Evolutionary conservation across 2,797 vertebrate species (phyloP).

Genomic region (Dryobates pubescens): DNA sequence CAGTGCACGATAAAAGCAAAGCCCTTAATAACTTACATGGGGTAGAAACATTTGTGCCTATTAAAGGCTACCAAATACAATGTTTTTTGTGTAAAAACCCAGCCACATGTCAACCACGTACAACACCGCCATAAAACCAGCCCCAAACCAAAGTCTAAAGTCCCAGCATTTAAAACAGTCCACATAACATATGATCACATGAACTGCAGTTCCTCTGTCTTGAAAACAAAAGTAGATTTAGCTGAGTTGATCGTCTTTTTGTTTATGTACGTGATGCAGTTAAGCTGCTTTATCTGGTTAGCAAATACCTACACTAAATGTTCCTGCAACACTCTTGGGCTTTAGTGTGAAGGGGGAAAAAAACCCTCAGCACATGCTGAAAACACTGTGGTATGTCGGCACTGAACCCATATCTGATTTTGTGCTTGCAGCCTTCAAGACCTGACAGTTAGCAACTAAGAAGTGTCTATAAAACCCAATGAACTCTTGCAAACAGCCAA

Average conservation of each 20-base stretch:
- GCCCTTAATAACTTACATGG: background rate
- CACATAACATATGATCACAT: background rate
- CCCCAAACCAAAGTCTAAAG: background rate
- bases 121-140: background rate
- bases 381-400: background rate
- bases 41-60: background rate
- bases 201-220: background rate
- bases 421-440: background rate
- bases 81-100: background rate
- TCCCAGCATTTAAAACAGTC: background rate
- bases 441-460: background rate
- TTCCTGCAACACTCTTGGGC: background rate
- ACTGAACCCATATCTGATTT: constrained; percentile 45
- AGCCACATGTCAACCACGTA: background rate
- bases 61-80: background rate
- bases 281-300: background rate
- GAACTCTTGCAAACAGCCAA: background rate
- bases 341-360: background rate
- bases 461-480: background rate
- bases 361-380: background rate
- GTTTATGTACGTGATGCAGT: background rate
- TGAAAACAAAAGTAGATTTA: background rate
- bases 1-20: constrained; percentile 13
- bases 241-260: background rate
- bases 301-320: background rate